Conservation (phyloP, 2,888 invertebrate species). For the Hypercompe scribonia region DNA sequence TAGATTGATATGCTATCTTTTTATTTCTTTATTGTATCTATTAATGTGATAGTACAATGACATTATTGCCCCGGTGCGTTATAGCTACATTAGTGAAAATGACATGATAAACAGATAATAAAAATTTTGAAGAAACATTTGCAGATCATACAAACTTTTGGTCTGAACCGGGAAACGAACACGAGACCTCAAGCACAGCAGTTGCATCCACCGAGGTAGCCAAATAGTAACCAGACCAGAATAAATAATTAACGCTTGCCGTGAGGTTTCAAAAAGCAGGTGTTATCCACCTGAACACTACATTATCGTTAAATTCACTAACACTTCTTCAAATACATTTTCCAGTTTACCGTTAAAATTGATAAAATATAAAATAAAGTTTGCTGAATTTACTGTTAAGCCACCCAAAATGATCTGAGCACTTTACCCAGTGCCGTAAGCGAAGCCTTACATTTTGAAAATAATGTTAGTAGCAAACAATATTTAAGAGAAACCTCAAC, state of each 20-base stretch:
- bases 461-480: slow-evolving; percentile 20
- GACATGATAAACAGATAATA: too few relatives aligned
- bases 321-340: not conserved
- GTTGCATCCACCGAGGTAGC: too few relatives aligned
- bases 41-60: too few relatives aligned
- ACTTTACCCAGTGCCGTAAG: slow-evolving; percentile 11
- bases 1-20: not conserved
- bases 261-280: not conserved
- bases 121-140: too few relatives aligned
- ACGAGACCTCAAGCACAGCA: too few relatives aligned
- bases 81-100: too few relatives aligned
- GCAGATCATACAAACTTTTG: too few relatives aligned
- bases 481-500: slow-evolving; percentile 35
- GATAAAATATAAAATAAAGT: not conserved
- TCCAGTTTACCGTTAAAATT: not conserved
- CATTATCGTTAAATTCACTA: not conserved
- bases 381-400: not conserved
- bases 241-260: not conserved
- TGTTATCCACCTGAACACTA: not conserved
- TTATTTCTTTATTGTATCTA: not conserved
- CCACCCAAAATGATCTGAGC: slow-evolving; percentile 5
- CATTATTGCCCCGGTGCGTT: too few relatives aligned
- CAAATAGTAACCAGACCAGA: too few relatives aligned
- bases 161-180: too few relatives aligned
- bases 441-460: slow-evolving; percentile 8